A percentile compares a stretch with the other conserved stretches of the same genome.
Conservation (phyloP, 2,888 invertebrate genomes). For the Aspidapion aeneum region DNA sequence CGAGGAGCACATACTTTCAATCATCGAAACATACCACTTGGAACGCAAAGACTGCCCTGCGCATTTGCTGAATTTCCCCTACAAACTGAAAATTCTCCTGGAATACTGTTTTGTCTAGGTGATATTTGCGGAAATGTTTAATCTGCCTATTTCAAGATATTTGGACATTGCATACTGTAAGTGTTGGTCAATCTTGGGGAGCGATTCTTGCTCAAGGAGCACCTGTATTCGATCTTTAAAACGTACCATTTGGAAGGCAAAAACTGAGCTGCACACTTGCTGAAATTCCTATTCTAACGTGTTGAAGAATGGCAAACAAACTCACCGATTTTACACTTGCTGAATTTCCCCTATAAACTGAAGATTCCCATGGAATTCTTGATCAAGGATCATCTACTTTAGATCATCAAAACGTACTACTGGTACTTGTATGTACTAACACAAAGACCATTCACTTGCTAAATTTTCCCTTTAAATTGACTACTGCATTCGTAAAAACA, state of each 20-base stretch:
- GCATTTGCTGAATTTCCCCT: slow-evolving; percentile 86
- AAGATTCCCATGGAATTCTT: slow-evolving; percentile 95
- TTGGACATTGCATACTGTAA: slow-evolving; percentile 83
- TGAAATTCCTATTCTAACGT: slow-evolving; percentile 91
- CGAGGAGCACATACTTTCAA: slow-evolving; percentile 94
- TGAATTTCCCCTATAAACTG: slow-evolving; percentile 89
- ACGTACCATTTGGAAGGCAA: neutral
- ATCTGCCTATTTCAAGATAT: slow-evolving; percentile 85
- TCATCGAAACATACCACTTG: slow-evolving; percentile 80
- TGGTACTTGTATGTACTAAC: neutral
- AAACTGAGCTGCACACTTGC: slow-evolving; percentile 53
- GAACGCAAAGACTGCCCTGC: slow-evolving; percentile 96
- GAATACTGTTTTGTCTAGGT: slow-evolving; percentile 99
- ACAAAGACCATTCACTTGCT: too few species aligned
- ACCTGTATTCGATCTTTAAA: neutral
- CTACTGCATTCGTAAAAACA: too few species aligned
- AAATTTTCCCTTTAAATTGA: slow-evolving; percentile 88
- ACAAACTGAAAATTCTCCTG: slow-evolving; percentile 90
- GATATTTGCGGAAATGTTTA: slow-evolving; percentile 91
- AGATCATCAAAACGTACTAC: neutral
- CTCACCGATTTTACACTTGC: too few species aligned
- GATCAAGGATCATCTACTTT: too few species aligned
- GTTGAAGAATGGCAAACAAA: too few species aligned
- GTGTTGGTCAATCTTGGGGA: neutral
- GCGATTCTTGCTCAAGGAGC: too few species aligned